Conservation (phyloP, 2,797 vertebrate genomes). For the Gastrophryne carolinensis region DNA sequence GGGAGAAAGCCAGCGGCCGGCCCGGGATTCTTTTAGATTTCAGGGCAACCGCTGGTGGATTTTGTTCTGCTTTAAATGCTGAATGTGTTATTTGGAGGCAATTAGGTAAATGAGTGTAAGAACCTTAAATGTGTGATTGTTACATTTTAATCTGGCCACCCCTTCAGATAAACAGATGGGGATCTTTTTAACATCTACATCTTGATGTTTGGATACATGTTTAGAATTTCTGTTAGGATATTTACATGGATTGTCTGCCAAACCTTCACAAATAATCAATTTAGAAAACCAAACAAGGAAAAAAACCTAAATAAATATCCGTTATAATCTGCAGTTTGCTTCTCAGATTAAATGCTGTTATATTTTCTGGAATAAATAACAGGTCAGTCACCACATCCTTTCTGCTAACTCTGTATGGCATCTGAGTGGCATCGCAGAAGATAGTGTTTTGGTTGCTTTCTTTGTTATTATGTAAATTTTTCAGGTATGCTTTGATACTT, state of each 20-base stretch:
- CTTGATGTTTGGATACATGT: slow-evolving; percentile 29
- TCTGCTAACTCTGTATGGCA: not conserved
- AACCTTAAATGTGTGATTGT: slow-evolving; percentile 4
- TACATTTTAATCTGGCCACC: not conserved
- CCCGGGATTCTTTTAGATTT: too few relatives aligned
- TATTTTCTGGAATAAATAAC: slow-evolving; percentile 1
- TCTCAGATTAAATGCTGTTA: slow-evolving; percentile 24
- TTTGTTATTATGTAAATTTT: too few relatives aligned
- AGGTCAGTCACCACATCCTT: not conserved
- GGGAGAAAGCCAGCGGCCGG: too few relatives aligned
- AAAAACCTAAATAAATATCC: slow-evolving; percentile 43
- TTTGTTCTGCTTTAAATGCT: too few relatives aligned
- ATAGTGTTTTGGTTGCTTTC: too few relatives aligned
- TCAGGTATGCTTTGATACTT: too few relatives aligned
- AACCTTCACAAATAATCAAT: slow-evolving; percentile 43
- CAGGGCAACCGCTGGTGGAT: too few relatives aligned
- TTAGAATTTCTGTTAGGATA: slow-evolving; percentile 24
- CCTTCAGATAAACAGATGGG: slow-evolving; percentile 16
- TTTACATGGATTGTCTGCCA: slow-evolving; percentile 36
- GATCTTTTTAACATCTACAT: slow-evolving; percentile 15
- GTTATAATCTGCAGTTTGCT: slow-evolving; percentile 32
- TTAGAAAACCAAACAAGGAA: slow-evolving; percentile 43
- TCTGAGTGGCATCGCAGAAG: too few relatives aligned
- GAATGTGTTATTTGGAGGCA: not conserved
- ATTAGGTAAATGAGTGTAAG: not conserved